Conservation (phyloP, 2,888 invertebrate genomes). For the Pycnomerus fuliginosus region DNA sequence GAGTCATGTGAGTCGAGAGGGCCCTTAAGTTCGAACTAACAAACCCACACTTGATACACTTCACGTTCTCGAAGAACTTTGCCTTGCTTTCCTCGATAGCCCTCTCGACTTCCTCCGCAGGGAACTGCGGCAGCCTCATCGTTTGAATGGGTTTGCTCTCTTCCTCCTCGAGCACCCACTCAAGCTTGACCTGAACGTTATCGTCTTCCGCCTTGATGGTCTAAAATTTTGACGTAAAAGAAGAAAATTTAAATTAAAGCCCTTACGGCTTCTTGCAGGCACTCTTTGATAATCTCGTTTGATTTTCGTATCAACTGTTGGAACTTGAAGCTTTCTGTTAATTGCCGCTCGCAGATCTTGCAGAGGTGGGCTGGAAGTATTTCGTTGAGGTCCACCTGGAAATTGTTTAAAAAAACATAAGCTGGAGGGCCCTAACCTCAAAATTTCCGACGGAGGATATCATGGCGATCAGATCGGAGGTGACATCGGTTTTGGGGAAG, state of each 20-base stretch:
- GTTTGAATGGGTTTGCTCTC: no score
- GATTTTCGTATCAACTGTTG: constrained; percentile 36
- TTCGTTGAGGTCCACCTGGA: constrained; percentile 30
- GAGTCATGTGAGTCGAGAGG: constrained; percentile 41
- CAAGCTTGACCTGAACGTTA: constrained; percentile 5
- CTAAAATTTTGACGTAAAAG: no score
- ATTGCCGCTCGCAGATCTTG: constrained; percentile 34
- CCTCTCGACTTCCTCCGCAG: constrained; percentile 32
- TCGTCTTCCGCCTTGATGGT: not conserved
- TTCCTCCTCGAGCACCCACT: no score
- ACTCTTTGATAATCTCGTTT: constrained; percentile 25
- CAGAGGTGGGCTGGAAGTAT: constrained; percentile 33
- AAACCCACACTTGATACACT: constrained; percentile 40
- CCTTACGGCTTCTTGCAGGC: constrained; percentile 8
- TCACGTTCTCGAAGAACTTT: constrained; percentile 30
- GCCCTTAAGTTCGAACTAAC: constrained; percentile 33
- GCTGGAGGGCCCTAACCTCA: constrained; percentile 27
- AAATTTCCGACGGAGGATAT: constrained; percentile 28
- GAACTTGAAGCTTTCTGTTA: constrained; percentile 36
- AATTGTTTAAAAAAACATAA: constrained; percentile 4
- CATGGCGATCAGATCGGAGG: constrained; percentile 29
- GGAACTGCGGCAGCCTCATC: constrained; percentile 29
- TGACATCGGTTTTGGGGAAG: constrained; percentile 23
- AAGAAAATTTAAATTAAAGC: constrained; percentile 3
- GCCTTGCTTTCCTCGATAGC: constrained; percentile 33